Base-by-base conservation (phyloP, 2,888 invertebrate species). In the Epinotia brunnichana region DNA sequence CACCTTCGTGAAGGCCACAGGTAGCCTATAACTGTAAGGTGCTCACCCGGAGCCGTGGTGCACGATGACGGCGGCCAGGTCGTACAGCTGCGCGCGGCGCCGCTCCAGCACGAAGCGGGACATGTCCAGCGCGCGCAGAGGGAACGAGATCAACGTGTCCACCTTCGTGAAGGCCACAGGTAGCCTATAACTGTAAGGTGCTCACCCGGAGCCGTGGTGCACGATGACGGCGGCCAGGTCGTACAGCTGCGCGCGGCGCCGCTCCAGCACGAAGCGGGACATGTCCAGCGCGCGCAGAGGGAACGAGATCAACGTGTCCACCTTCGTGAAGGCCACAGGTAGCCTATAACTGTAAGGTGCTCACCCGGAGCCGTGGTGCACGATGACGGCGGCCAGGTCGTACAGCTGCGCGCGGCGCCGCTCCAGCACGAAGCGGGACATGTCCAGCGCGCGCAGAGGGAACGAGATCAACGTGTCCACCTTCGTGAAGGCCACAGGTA, bases 201-300 rank as follows among this genome's bases (percentile, higher is more conserved):
- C 41, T 41, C 41, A 96, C 96, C 96, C 96, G 51, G 96, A 95
- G 78, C 97, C 97, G 84, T 97, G 96, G 86, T 97, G 97, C 69
- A 97, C 97, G 80, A 97, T 96, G 78, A 97, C 96, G 69, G 96
- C 96, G 76, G 96, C 96, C 80, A 97, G 94, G 89, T 97, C 97
- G 88, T 96, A 97, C 17, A 96, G 92, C 73, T 39, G 67, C 44
- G 60, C 41, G 19, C 96, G 76, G 95, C 95, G 81, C 94, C 91
- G 83, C 94, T 95, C 94, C 67, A 96, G 94, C 79, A 97, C 95
- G 88, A 95, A 97, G 80, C 94, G 94, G 54, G 96, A 95, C 96
- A 97, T 96, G 88, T 97, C 96, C 80, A 97, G 91, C 67, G 96
- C 94, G 66, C 92, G 92, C 81, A 97, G 93, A 29, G 97, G 41